A percentile compares a stretch with the other conserved stretches of the same genome.
Evolutionary conservation across 1,140 invertebrate genomes (phyloP).

Genomic region (Coelopa frigida): DNA sequence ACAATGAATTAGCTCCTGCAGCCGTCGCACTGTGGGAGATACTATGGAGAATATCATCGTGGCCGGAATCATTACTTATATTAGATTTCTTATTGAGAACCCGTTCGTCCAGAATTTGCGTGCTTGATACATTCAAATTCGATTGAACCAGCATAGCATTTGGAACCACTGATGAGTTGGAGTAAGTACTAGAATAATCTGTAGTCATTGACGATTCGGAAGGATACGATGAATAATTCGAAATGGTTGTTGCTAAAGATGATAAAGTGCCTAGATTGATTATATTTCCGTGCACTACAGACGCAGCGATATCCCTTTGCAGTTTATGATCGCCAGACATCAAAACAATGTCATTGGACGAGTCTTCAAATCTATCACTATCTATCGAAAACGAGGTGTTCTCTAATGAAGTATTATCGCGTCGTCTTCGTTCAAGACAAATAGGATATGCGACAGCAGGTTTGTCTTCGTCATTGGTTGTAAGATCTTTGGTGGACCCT

Average conservation of each 20-base stretch:
- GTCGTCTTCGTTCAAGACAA: not conserved
- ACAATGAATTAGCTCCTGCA: not conserved
- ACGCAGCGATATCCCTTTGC: too few species aligned
- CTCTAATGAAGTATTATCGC: not conserved
- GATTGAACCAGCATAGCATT: constrained; percentile 16
- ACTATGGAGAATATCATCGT: constrained; percentile 37
- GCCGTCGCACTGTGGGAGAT: constrained; percentile 30
- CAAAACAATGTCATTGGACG: constrained; percentile 20
- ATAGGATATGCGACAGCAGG: constrained; percentile 9
- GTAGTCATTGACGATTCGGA: not conserved
- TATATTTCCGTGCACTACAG: too few species aligned
- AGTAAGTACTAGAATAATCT: constrained; percentile 11
- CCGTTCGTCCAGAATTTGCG: constrained; percentile 22
- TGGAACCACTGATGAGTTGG: constrained; percentile 34
- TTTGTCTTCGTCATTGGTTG: constrained; percentile 14
- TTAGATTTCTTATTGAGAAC: constrained; percentile 16
- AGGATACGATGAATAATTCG: not conserved
- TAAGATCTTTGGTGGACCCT: constrained; percentile 15
- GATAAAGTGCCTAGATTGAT: too few species aligned
- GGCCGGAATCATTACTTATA: constrained; percentile 34
- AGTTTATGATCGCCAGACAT: too few species aligned
- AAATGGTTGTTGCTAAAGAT: too few species aligned
- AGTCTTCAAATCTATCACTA: not conserved
- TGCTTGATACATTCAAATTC: constrained; percentile 27
- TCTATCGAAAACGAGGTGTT: not conserved